Percentiles rank a stretch among this genome's conserved stretches.
phyloP scores from a whole-genome alignment of 2,113 vertebrate species.

The Craseonycteris thonglongyai region DNA sequence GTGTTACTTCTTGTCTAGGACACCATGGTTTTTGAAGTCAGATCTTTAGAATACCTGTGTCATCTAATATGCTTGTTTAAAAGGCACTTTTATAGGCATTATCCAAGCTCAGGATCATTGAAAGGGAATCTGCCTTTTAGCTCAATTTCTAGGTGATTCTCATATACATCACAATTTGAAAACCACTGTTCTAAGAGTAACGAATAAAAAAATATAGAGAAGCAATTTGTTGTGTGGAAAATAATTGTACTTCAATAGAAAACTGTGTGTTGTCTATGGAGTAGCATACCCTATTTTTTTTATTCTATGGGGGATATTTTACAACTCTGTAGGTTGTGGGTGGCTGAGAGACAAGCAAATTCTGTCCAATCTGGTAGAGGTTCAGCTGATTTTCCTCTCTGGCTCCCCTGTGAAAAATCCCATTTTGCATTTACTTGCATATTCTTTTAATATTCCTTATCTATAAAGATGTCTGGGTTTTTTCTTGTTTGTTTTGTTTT shows the following conservation, averaged over 20 bases:
- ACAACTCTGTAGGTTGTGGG: not conserved
- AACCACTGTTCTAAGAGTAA: not conserved
- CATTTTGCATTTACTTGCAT: not conserved
- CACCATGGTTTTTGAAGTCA: not conserved
- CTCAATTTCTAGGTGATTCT: not conserved
- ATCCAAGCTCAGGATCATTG: not conserved
- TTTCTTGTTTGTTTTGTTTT: too few relatives aligned
- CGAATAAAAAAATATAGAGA: not conserved
- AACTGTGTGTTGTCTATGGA: not conserved
- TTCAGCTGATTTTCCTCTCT: not conserved
- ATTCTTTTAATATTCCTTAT: not conserved
- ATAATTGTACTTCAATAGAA: not conserved
- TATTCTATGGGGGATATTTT: not conserved
- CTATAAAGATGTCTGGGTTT: not conserved
- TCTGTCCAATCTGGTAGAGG: not conserved
- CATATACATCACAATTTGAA: not conserved
- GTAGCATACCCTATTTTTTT: not conserved
- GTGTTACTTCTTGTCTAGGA: not conserved
- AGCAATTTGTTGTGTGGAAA: not conserved
- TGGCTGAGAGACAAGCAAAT: not conserved
- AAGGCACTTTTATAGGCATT: not conserved
- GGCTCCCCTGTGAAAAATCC: not conserved
- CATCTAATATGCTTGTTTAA: not conserved
- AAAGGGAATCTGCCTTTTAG: not conserved
- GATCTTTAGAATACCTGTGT: not conserved